Evolutionary conservation across 2,113 vertebrate genomes (phyloP), one percentile per base, ranked within the genome.

Genomic region (Orthonyx spaldingii): DNA sequence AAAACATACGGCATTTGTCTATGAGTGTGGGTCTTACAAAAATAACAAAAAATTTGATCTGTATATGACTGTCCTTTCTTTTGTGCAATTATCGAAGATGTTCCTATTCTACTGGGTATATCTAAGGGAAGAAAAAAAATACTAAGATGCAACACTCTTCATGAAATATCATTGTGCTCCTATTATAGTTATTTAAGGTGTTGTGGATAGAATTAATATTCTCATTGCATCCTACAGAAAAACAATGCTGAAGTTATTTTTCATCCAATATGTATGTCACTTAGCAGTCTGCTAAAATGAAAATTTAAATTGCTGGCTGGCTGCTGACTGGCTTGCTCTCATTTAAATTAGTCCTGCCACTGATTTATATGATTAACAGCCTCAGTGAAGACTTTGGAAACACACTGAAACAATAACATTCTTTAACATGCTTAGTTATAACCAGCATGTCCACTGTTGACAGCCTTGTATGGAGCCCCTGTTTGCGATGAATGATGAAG

Each of bases 51-150:
- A 86, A 14, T 60, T 80, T 69, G 22, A 42, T 74, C 39, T 94
- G 17, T 85, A n/a, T 84, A 56, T 93, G 74, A 84, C 26, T 93
- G 56, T 95, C 59, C 59, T 94, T 70, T 90, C 44, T 91, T 52
- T 84, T 93, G 21, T 88, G 82, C 80, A 35, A 55, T 74, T 89
- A 86, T 80, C 33, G 20, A 74, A 92, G 42, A 30, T 84, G 37
- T 93, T 87, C 22, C 41, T 65, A 59, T 92, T 86, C 50, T 90
- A 64, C 37, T 74, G 63, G 41, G 22, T 93, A 37, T 89, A 80
- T 39, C 50, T 94, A 79, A 82, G 26, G 71, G 27, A 47, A 72
- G 32, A 69, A 93, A 94, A 94, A 97, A 89, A 52, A 76, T 21
- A 65, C 27, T 28, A 26, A 64, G 42, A 37, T 37, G 39, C 74